Evolutionary conservation across 2,888 invertebrate genomes (phyloP), one percentile per base, ranked within the genome.

Genomic region (Syrphus vitripennis): DNA sequence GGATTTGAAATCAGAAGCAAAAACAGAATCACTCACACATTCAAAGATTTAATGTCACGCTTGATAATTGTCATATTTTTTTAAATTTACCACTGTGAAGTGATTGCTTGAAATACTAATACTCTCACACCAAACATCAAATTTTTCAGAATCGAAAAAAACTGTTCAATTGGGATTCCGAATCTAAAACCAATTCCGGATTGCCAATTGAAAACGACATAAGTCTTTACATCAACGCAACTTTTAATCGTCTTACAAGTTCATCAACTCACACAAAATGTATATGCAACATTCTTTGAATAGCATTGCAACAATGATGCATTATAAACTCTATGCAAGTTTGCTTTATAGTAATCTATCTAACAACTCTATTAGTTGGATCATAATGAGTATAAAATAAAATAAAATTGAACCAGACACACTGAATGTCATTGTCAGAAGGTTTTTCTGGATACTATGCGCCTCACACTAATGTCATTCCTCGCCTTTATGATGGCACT

Each of bases 371-470:
- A 34, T 31, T 50, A 34, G 21, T 10, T 6, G n/a, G 34, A n/a
- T 67, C n/a, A 26, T 57, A 57, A 31, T 40, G 14, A 67, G 42
- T 14, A 69, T 21, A 7, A 31, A 53, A 26, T 26, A 59, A 65
- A 48, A 21, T 19, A 45, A 48, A 59, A 48, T 57, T 65, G n/a
- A n/a, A n/a, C n/a, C n/a, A n/a, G n/a, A n/a, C 34, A 83, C 78
- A 83, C 78, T 83, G 78, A 78, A 67, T 83, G 72, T 67, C 83
- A 83, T 78, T 83, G 83, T 77, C 72, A 72, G 67, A 9, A 61
- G 72, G 7, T 14, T 34, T 50, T 24, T 42, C 31, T 48, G 37
- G 67, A 26, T 16, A 10, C 26, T 53, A 16, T 24, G 24, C 45
- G 29, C 65, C 19, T 31, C 42, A 21, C 59, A 19, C n/a, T 19